Conservation (phyloP, 2,888 invertebrate species). For the Exephanes ischioxanthus region DNA sequence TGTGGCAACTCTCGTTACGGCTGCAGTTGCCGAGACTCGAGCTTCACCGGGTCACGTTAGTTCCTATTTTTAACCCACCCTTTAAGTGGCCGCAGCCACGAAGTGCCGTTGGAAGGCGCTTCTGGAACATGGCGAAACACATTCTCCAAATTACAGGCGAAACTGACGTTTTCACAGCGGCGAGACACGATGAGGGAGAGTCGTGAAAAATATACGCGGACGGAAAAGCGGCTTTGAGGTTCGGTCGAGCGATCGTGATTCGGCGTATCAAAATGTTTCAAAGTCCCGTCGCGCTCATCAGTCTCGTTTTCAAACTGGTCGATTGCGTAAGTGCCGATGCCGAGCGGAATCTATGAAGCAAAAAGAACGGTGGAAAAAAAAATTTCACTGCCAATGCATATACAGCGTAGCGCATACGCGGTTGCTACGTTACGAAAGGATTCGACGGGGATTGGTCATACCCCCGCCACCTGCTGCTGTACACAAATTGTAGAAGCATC, state of each 20-base stretch:
- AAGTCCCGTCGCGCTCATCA: conserved; percentile 68
- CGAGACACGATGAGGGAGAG: not conserved
- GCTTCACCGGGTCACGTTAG: not conserved
- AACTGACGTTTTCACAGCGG: not conserved
- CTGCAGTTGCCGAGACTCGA: not conserved
- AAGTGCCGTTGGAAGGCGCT: conserved; percentile 3
- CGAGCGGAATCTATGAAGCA: conserved; percentile 34
- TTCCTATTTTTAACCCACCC: conserved; percentile 17
- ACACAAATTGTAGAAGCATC: not conserved
- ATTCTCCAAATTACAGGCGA: not conserved
- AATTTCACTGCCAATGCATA: conserved; percentile 11
- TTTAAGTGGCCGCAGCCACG: not conserved
- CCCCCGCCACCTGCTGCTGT: not conserved
- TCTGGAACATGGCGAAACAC: conserved; percentile 10
- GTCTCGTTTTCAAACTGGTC: conserved; percentile 75
- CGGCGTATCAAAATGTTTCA: conserved; percentile 72
- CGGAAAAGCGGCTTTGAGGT: conserved; percentile 25
- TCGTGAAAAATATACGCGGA: not conserved
- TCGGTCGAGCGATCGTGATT: conserved; percentile 48
- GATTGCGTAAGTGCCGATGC: conserved; percentile 75
- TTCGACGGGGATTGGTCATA: conserved; percentile 25
- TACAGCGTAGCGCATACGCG: not conserved
- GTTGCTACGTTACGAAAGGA: conserved; percentile 12
- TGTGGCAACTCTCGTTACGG: not conserved
- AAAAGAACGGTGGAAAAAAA: conserved; percentile 21